These are phyloP conservation scores for Abrostola triplasia DNA, from an alignment of 2,888 invertebrate genomes.

Conservation along the genomic window DNA sequence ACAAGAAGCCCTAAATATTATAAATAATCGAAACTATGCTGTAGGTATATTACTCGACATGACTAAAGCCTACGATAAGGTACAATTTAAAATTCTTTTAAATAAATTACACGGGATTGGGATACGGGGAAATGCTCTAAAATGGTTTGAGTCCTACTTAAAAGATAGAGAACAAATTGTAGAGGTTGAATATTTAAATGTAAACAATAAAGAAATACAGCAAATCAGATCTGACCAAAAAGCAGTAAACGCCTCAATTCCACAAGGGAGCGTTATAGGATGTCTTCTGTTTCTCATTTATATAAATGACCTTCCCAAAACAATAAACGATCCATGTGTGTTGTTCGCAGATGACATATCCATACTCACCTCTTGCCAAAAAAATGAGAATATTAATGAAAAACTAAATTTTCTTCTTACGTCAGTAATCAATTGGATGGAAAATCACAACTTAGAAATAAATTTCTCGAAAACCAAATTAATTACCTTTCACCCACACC, in stretches of 20 bases:
- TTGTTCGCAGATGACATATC: no score
- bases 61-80: conserved; percentile 11
- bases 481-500: no score
- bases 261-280: no score
- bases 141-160: conserved; percentile 13
- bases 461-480: no score
- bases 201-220: conserved; percentile 2
- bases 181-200: conserved; percentile 8
- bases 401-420: no score
- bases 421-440: no score
- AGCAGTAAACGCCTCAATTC: not conserved
- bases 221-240: conserved; percentile 4
- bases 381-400: no score
- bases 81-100: conserved; percentile 10
- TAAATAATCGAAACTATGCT: conserved; percentile 9
- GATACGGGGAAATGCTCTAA: conserved; percentile 6
- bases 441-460: no score
- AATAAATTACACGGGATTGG: conserved; percentile 10
- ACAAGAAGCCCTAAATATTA: conserved; percentile 8
- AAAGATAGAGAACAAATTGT: conserved; percentile 7
- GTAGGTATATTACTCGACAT: conserved; percentile 7
- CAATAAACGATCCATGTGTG: no score
- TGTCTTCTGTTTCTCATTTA: no score
- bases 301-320: no score
- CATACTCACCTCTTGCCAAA: no score